Evolutionary conservation across 2,888 invertebrate genomes (phyloP).

Genomic region (Thereva unica): DNA sequence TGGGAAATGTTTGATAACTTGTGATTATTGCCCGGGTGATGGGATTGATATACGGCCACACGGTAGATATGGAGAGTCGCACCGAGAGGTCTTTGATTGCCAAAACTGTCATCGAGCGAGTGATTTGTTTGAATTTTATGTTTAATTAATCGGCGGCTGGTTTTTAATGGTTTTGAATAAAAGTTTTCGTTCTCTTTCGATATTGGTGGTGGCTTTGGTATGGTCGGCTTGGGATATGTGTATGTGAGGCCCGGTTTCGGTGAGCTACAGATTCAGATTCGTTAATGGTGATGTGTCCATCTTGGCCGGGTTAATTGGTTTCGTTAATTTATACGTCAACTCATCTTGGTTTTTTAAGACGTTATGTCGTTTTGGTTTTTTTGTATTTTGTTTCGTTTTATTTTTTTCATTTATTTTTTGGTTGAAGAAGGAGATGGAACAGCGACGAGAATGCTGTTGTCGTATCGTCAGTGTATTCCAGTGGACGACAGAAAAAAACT

Average conservation of each 20-base stretch:
- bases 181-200: no score
- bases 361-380: no score
- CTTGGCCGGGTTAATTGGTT: slow-evolving; percentile 38
- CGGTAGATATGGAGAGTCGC: slow-evolving; percentile 18
- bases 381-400: no score
- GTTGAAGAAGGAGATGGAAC: no score
- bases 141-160: slow-evolving; percentile 40
- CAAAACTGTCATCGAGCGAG: slow-evolving; percentile 36
- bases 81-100: slow-evolving; percentile 33
- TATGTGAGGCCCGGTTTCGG: background rate
- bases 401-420: no score
- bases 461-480: no score
- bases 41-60: slow-evolving; percentile 32
- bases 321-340: slow-evolving; percentile 41
- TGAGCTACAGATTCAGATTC: slow-evolving; percentile 18
- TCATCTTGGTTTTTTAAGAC: slow-evolving; percentile 5
- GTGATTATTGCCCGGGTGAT: slow-evolving; percentile 23
- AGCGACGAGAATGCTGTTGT: no score
- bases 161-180: slow-evolving; percentile 2
- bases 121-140: slow-evolving; percentile 41
- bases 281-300: slow-evolving; percentile 36
- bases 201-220: background rate
- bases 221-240: background rate
- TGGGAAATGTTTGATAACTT: slow-evolving; percentile 30
- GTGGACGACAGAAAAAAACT: no score